Base-by-base conservation (phyloP, 2,113 vertebrate genomes). In the Nestor notabilis region DNA sequence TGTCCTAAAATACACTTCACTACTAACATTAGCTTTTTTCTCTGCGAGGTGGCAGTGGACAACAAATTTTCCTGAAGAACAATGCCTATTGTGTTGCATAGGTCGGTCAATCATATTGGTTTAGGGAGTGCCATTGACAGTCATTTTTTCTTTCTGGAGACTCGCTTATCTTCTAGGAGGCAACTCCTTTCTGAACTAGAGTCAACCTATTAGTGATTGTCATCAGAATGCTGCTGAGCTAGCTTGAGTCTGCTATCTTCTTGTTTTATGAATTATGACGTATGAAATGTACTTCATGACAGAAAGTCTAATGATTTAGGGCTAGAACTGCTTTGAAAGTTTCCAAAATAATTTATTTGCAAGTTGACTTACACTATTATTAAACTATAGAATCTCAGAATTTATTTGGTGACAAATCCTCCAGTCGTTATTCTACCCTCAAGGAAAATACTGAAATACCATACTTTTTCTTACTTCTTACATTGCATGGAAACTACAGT, bases 161-260 rank as follows among this genome's bases (percentile, higher is more conserved):
- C 33, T 82, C 44, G 69, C 95, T 95, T 71, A 33, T 96, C 89
- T 93, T 77, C 52, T 53, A 56, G 63, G 21, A 93, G 52, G 52
- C 81, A 96, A 84, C 18, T 21, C 11, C 3, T 89, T 84, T 87
- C 82, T 75, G 52, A 91, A 37, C 27, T 64, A 68, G 58, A 90
- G 43, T 93, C 60, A 84, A 23, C 24, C 29, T 64, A 44, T 83
- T 95, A 94, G 71, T 87, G 95, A 91, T 47, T 84, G 69, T 47
- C 77, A 87, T 78, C 77, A 69, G 21, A 82, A 93, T 52, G 49
- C 10, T 91, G 78, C 89, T 89, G 91, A 95, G 77, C 23, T 87
- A 87, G 93, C 69, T 81, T 25, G 52, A 35, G 21, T 81, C 44
- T 69, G 37, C 72, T 61, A 55, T 69, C 69, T 63, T 74, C 56